Percentiles rank a stretch among this genome's conserved stretches.
Evolutionary conservation across 2,113 vertebrate species (phyloP).

Genomic region (Mus musculus): GRCm39 chr12:38135501-38136000

Average conservation of each 20-base stretch:
- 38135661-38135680: background rate
- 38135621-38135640: background rate
- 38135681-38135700: background rate
- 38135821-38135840: conserved; percentile 3
- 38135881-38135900: conserved; percentile 23
- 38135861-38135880: background rate
- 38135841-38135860: conserved; percentile 18
- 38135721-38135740: background rate
- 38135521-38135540: background rate
- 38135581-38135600: background rate
- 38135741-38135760: background rate
- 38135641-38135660: background rate
- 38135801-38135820: conserved; percentile 11
- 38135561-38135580: background rate
- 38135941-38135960: conserved; percentile 50
- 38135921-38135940: conserved; percentile 37
- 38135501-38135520: background rate
- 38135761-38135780: background rate
- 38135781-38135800: background rate
- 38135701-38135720: background rate
- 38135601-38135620: background rate
- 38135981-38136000: conserved; percentile 4
- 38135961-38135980: background rate
- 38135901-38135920: background rate
- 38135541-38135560: background rate